A percentile compares a stretch with the other conserved stretches of the same genome.
Conservation (phyloP, 2,888 invertebrate genomes). For the Pantelozetes paolii region DNA sequence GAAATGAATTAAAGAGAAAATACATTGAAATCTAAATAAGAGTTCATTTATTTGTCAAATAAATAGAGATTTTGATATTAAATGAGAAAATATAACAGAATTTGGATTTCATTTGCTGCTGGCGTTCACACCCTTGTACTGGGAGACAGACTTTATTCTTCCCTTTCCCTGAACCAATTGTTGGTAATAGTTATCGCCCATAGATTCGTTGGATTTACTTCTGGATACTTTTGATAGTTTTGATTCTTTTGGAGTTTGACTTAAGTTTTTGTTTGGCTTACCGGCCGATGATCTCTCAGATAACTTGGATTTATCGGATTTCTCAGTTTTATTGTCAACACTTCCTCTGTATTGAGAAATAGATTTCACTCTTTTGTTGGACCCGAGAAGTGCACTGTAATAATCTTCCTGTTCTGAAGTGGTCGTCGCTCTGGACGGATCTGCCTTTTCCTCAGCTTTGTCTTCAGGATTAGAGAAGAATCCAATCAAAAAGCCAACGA, state of each 20-base stretch:
- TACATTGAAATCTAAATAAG: no score
- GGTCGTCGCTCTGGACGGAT: background rate
- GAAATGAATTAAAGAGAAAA: no score
- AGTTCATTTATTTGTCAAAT: no score
- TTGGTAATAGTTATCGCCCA: background rate
- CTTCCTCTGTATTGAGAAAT: background rate
- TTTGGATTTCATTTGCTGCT: no score
- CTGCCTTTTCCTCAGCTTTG: background rate
- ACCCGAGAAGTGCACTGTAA: background rate
- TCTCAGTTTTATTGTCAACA: no score
- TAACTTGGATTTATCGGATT: background rate
- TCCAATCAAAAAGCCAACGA: background rate
- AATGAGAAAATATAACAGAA: no score
- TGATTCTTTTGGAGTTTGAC: no score
- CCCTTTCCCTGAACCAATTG: background rate
- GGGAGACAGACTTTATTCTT: background rate
- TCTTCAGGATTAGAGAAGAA: background rate
- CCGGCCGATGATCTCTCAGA: background rate
- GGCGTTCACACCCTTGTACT: background rate
- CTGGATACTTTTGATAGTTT: background rate
- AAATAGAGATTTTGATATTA: no score
- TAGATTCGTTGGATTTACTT: background rate
- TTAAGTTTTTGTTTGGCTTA: no score
- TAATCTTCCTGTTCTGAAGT: background rate
- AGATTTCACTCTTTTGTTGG: background rate